phyloP scores from a whole-genome alignment of 2,797 vertebrate species.

The Acestrorhynchus altus region DNA sequence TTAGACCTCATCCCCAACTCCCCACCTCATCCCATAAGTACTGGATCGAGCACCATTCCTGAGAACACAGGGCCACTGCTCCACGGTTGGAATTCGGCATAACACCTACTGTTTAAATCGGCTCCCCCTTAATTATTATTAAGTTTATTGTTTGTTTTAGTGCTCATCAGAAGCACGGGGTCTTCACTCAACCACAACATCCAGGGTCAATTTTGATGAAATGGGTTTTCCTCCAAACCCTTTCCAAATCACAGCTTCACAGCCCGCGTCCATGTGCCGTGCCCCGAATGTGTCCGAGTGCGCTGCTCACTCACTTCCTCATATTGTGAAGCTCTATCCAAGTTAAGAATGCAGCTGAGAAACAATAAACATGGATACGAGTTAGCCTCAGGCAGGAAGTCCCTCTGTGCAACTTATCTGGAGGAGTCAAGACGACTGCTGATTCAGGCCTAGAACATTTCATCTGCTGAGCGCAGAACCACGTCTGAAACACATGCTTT shows the following conservation, averaged over 20 bases:
- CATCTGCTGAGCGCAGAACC: background rate
- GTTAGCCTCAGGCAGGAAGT: background rate
- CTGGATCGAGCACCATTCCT: too few relatives aligned
- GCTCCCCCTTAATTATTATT: too few relatives aligned
- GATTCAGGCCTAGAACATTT: background rate
- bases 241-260: background rate
- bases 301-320: slow-evolving; percentile 20
- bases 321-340: slow-evolving; percentile 6
- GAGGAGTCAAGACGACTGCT: background rate
- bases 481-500: background rate
- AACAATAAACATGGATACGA: background rate
- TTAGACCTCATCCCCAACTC: too few relatives aligned
- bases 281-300: background rate
- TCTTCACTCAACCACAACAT: too few relatives aligned
- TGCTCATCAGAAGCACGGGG: too few relatives aligned
- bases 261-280: background rate
- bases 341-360: slow-evolving; percentile 3
- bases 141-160: too few relatives aligned
- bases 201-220: too few relatives aligned
- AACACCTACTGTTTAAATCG: too few relatives aligned
- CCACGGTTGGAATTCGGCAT: too few relatives aligned
- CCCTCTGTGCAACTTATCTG: slow-evolving; percentile 1
- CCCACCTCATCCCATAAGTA: too few relatives aligned
- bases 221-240: too few relatives aligned
- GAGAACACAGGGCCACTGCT: too few relatives aligned